Evolutionary conservation across 2,797 vertebrate species (phyloP).

Genomic region (Sebastes wilsoni): DNA sequence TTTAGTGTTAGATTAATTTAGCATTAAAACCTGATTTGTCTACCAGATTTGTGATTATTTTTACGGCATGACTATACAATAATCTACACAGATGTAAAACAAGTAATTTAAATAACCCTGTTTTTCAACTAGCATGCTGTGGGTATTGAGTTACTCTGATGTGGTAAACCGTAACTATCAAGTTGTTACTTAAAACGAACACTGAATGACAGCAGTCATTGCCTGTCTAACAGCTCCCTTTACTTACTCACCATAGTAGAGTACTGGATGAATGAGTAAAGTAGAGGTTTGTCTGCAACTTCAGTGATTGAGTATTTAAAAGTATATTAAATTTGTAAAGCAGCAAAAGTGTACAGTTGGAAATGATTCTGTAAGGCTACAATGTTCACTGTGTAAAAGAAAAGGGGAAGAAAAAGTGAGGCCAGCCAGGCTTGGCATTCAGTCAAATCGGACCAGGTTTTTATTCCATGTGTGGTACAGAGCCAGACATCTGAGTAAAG

Average conservation of each 20-base stretch:
- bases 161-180: background rate
- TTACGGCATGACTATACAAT: background rate
- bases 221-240: background rate
- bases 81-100: background rate
- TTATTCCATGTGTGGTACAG: constrained; percentile 63
- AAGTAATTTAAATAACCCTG: background rate
- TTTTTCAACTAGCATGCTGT: too few species aligned
- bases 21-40: background rate
- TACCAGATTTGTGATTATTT: background rate
- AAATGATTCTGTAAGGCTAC: background rate
- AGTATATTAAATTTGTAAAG: background rate
- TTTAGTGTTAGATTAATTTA: background rate
- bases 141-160: background rate
- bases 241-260: background rate
- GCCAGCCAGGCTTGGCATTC: constrained; percentile 23
- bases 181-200: background rate
- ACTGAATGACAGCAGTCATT: background rate
- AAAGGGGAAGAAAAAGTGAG: background rate
- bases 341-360: background rate
- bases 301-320: background rate
- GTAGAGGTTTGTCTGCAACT: background rate
- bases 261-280: background rate
- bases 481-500: constrained; percentile 71
- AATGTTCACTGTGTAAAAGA: constrained; percentile 18
- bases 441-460: constrained; percentile 55